phyloP scores from a whole-genome alignment of 2,113 vertebrate species.

The Synodontis membranacea region DNA sequence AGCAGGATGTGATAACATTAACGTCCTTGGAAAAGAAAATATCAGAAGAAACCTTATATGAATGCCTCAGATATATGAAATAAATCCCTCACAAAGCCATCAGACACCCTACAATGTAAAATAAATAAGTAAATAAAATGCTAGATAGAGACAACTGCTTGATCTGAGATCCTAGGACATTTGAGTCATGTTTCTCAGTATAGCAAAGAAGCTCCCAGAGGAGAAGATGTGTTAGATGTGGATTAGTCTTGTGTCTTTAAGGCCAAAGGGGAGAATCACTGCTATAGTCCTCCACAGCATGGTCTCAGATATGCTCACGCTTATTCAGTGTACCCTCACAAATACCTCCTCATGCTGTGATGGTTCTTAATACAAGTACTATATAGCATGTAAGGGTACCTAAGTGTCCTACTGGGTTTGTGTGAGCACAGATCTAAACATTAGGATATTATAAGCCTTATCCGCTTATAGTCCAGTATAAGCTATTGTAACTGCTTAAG shows the following conservation, averaged over 20 bases:
- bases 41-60: conserved; percentile 23
- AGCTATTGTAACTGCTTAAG: not conserved
- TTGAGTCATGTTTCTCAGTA: conserved; percentile 40
- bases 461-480: not conserved
- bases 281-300: conserved; percentile 10
- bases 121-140: not conserved
- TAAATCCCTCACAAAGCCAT: conserved; percentile 7
- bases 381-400: not conserved
- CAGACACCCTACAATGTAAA: not conserved
- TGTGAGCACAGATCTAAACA: not conserved
- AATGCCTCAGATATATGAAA: conserved; percentile 2
- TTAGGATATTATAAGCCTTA: not conserved
- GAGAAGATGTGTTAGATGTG: conserved; percentile 48
- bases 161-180: conserved; percentile 42
- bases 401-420: not conserved
- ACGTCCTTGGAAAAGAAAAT: not conserved
- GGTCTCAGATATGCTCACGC: conserved; percentile 19
- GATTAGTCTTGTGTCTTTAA: conserved; percentile 51
- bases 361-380: not conserved
- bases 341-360: not conserved
- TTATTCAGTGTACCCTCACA: not conserved
- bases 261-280: conserved; percentile 41
- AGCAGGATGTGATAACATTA: conserved; percentile 20
- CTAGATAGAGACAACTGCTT: conserved; percentile 2
- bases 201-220: conserved; percentile 36